A percentile compares a stretch with the other conserved stretches of the same genome.
Evolutionary conservation across 2,113 vertebrate genomes (phyloP).

Genomic region (Desmodus rotundus): DNA sequence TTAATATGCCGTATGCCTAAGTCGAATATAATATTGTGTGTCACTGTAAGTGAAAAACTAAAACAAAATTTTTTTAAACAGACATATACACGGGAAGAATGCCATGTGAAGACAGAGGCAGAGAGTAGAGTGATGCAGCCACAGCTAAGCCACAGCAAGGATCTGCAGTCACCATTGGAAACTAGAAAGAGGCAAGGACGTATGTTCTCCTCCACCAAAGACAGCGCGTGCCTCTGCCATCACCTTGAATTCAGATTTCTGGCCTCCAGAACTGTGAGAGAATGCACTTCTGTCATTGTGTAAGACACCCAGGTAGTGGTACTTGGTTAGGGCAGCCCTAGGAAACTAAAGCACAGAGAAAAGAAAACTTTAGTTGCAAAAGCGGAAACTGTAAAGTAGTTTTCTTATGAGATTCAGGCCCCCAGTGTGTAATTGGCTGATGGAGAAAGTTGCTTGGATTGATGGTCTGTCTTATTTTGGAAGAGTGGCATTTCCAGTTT

Average conservation of each 20-base stretch:
- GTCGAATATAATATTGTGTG: background rate
- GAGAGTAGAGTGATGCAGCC: background rate
- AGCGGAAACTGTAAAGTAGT: background rate
- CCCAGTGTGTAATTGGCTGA: background rate
- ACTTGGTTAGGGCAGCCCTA: background rate
- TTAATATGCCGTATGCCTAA: background rate
- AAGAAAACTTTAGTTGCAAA: background rate
- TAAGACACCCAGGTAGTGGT: background rate
- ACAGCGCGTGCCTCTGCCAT: background rate
- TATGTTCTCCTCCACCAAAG: background rate
- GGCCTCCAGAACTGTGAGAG: background rate
- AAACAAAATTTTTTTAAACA: background rate
- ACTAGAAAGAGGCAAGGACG: background rate
- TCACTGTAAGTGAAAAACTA: background rate
- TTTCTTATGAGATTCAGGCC: background rate
- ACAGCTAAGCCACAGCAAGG: background rate
- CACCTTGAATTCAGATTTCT: background rate
- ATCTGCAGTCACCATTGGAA: background rate
- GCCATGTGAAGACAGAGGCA: background rate
- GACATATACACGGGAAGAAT: background rate
- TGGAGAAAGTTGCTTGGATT: background rate
- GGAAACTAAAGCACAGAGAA: background rate
- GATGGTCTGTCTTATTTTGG: background rate
- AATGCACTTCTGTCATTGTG: background rate
- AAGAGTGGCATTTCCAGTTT: background rate